Evolutionary conservation across 2,888 invertebrate species (phyloP), one percentile per base, ranked within the genome.

Genomic region (Philereme vetulata): DNA sequence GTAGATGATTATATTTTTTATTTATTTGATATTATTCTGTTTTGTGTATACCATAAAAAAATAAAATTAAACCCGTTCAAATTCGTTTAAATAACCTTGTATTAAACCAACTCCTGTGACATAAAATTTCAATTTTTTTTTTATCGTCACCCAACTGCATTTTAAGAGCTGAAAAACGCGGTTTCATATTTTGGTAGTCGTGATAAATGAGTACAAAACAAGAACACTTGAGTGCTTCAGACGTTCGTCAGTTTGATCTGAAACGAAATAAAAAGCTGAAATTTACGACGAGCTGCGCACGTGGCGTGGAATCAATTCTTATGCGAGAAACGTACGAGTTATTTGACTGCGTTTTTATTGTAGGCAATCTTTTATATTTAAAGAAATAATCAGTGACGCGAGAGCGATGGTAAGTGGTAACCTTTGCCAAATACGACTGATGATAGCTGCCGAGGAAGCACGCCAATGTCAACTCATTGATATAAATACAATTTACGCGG

Each of bases 221-320:
- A 66, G 52, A 59, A 53, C 46, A 52, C 38, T 35, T 44, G 56
- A 64, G 56, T 45, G 60, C 46, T 48, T 55, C 66, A 62, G 57
- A 58, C 62, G 60, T 62, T 60, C 69, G 61, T 69, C 69, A 67
- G 65, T 54, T 64, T 52, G 49, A 63, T 60, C 49, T 46, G 58
- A 54, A 45, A 43, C 38, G 54, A 60, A 61, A 64, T 59, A 67
- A 68, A 68, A 68, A 56, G 43, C 49, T 49, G 59, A 60, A 64
- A 69, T 69, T 69, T 67, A 69, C 61, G 68, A 64, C 21, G 56
- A 32, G 51, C 36, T 7, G 46, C 44, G 62, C 67, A 67, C 67
- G 68, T 64, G 68, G 50, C 48, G 50, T 51, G 47, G 55, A 52
- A 54, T 62, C 62, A 62, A 58, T 62, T 59, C 55, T 48, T 55